Evolutionary conservation across 2,888 invertebrate species (phyloP).

Genomic region (Dynastes hyllus): DNA sequence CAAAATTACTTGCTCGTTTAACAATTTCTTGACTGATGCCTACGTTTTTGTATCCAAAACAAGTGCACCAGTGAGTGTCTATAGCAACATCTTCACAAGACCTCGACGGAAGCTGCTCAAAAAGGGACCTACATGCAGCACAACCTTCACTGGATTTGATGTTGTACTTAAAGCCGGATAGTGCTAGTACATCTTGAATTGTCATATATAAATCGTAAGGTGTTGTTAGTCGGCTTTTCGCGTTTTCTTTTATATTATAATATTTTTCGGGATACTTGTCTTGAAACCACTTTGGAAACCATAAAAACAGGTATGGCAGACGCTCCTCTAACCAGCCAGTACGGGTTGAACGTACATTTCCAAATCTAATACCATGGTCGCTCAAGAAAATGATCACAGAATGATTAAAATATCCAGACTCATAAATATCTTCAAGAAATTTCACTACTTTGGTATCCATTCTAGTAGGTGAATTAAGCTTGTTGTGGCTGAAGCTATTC

Average conservation of each 20-base stretch:
- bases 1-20: conserved; percentile 72
- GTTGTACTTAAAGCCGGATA: conserved; percentile 69
- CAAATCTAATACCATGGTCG: conserved; percentile 87
- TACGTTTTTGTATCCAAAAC: conserved; percentile 75
- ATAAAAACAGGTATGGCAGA: conserved; percentile 82
- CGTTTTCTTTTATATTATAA: conserved; percentile 76
- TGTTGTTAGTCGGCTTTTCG: conserved; percentile 77
- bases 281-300: conserved; percentile 78
- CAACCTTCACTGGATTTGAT: conserved; percentile 73
- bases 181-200: conserved; percentile 76
- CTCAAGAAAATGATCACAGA: conserved; percentile 83
- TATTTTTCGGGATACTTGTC: conserved; percentile 74
- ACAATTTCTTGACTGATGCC: conserved; percentile 72
- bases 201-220: conserved; percentile 86
- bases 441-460: conserved; percentile 78
- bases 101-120: conserved; percentile 75
- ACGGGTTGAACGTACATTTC: conserved; percentile 78
- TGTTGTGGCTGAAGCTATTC: conserved; percentile 84
- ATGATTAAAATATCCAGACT: conserved; percentile 75
- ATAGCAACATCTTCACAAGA: conserved; percentile 81
- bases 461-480: conserved; percentile 78
- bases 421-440: conserved; percentile 76
- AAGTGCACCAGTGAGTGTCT: conserved; percentile 84
- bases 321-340: conserved; percentile 87
- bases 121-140: conserved; percentile 78